Evolutionary conservation across 1,140 invertebrate species (phyloP).

Genomic region (Semibalanus balanoides): DNA sequence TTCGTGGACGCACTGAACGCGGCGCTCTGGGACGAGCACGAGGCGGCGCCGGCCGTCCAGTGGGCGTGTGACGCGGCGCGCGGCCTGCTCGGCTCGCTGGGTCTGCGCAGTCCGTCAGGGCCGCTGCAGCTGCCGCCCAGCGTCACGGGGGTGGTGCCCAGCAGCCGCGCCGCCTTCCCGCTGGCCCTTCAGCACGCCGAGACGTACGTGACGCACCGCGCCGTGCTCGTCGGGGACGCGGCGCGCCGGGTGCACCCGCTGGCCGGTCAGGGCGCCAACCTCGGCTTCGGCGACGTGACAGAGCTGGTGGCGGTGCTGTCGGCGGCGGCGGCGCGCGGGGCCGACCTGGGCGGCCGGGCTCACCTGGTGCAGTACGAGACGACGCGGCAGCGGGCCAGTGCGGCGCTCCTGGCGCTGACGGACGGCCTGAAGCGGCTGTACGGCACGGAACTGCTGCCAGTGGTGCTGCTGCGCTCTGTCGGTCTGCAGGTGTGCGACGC

Average conservation of each 20-base stretch:
- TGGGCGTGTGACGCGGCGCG: slow-evolving; percentile 46
- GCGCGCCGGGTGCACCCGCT: slow-evolving; percentile 92
- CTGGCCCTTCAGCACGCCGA: slow-evolving; percentile 77
- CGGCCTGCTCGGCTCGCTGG: slow-evolving; percentile 20
- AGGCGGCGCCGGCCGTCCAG: slow-evolving; percentile 58
- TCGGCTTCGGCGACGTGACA: slow-evolving; percentile 86
- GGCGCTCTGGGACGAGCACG: slow-evolving; percentile 42
- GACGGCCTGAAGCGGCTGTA: slow-evolving; percentile 81
- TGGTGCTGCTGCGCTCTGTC: slow-evolving; percentile 65
- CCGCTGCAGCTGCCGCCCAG: slow-evolving; percentile 61
- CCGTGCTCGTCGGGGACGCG: slow-evolving; percentile 81
- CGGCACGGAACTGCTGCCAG: slow-evolving; percentile 51
- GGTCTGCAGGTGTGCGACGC: slow-evolving; percentile 73
- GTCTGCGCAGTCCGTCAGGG: slow-evolving; percentile 13
- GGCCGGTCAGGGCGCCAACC: slow-evolving; percentile 92
- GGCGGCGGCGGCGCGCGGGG: slow-evolving; percentile 53
- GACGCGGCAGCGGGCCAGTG: slow-evolving; percentile 62
- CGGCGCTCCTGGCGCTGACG: slow-evolving; percentile 72
- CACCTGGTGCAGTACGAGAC: slow-evolving; percentile 66
- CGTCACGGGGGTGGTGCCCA: slow-evolving; percentile 40
- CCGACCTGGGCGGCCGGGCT: slow-evolving; percentile 40
- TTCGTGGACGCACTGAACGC: slow-evolving; percentile 84
- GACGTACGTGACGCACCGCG: slow-evolving; percentile 56
- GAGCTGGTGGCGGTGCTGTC: slow-evolving; percentile 52
- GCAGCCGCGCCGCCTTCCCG: slow-evolving; percentile 72